Evolutionary conservation across 2,113 vertebrate species (phyloP).

Genomic region (Lampris megalopsis): DNA sequence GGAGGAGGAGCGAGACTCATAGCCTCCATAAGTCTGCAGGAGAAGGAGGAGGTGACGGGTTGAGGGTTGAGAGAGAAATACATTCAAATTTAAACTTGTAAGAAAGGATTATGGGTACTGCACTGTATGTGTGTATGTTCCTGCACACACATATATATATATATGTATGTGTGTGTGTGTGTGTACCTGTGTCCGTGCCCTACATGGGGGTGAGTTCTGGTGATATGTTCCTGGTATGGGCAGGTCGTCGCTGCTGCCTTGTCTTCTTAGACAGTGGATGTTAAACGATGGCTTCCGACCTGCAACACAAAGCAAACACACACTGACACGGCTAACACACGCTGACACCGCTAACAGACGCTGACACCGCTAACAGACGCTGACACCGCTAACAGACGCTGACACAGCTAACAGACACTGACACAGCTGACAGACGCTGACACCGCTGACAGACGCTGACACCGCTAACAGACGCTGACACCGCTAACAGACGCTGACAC

Average conservation of each 20-base stretch:
- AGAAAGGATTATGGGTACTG: too few relatives aligned
- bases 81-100: too few relatives aligned
- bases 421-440: too few relatives aligned
- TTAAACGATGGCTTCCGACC: conserved; percentile 89
- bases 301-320: conserved; percentile 48
- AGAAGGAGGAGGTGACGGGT: conserved; percentile 1
- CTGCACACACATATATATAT: not conserved
- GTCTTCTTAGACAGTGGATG: conserved; percentile 91
- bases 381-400: too few relatives aligned
- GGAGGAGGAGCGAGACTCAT: conserved; percentile 67
- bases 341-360: too few relatives aligned
- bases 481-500: too few relatives aligned
- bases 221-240: conserved; percentile 93
- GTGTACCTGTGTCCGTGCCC: conserved; percentile 73
- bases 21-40: conserved; percentile 54
- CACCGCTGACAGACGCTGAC: too few relatives aligned
- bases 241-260: conserved; percentile 90
- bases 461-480: too few relatives aligned
- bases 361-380: too few relatives aligned
- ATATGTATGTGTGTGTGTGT: not conserved
- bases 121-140: not conserved
- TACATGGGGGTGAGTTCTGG: conserved; percentile 79
- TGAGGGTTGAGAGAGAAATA: not conserved
- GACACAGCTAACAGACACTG: too few relatives aligned
- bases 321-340: not conserved